phyloP scores from a whole-genome alignment of 2,888 invertebrate genomes.

The Rambutsinella grinnellia region DNA sequence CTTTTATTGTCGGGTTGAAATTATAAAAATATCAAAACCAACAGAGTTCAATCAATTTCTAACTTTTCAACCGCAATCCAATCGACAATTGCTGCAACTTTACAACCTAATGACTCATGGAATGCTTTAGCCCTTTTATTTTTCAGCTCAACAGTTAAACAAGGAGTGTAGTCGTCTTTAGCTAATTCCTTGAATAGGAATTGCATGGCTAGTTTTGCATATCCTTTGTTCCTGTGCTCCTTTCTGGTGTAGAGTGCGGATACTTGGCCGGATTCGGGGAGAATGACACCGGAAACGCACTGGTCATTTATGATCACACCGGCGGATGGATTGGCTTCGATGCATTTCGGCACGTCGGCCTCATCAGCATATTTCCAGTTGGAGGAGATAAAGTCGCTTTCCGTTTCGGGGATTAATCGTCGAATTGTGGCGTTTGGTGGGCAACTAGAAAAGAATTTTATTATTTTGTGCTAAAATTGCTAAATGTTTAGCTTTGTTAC shows the following conservation, averaged over 20 bases:
- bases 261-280: constrained; percentile 20
- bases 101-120: constrained; percentile 35
- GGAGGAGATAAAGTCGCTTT: constrained; percentile 22
- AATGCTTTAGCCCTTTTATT: constrained; percentile 30
- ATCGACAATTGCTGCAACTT: constrained; percentile 17
- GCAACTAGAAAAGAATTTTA: background rate
- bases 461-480: background rate
- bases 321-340: constrained; percentile 18
- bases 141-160: constrained; percentile 21
- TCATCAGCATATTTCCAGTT: constrained; percentile 32
- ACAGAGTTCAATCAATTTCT: constrained; percentile 5
- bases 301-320: constrained; percentile 36
- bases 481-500: background rate
- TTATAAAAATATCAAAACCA: no score
- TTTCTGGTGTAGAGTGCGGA: constrained; percentile 28
- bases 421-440: background rate
- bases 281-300: constrained; percentile 27
- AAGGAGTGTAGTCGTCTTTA: constrained; percentile 35
- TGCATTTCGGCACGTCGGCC: constrained; percentile 4
- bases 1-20: no score
- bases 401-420: constrained; percentile 14
- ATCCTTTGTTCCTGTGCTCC: constrained; percentile 27
- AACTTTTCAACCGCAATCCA: constrained; percentile 20
- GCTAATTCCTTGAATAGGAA: constrained; percentile 31
- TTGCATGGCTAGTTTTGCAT: constrained; percentile 35